Evolutionary conservation across 2,113 vertebrate genomes (phyloP).

Genomic region (Tapirus terrestris): DNA sequence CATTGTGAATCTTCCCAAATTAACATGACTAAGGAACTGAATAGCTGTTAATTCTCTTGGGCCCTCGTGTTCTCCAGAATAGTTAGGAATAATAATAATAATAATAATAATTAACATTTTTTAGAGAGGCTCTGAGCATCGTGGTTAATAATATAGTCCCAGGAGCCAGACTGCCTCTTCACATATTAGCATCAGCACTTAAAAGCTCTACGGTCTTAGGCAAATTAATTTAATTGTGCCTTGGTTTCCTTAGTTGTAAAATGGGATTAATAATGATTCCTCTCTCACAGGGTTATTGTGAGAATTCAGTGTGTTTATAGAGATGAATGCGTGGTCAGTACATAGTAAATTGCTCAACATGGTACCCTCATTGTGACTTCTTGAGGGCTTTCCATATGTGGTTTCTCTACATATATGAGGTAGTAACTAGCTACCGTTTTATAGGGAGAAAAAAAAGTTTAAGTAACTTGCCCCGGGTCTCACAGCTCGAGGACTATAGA

Average conservation of each 20-base stretch:
- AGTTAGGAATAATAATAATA: not conserved
- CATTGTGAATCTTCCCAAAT: conserved; percentile 25
- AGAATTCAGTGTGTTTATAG: not conserved
- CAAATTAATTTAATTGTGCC: not conserved
- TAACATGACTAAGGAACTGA: conserved; percentile 10
- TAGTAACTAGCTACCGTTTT: not conserved
- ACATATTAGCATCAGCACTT: not conserved
- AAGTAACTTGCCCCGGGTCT: not conserved
- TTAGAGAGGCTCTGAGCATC: not conserved
- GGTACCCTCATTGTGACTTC: not conserved
- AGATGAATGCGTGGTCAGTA: not conserved
- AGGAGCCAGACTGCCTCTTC: not conserved
- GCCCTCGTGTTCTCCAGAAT: not conserved
- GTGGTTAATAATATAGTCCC: not conserved
- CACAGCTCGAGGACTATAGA: not conserved
- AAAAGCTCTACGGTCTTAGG: not conserved
- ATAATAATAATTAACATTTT: not conserved
- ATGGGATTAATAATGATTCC: not conserved
- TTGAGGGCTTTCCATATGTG: not conserved
- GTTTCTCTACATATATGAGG: not conserved
- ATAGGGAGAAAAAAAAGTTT: not conserved
- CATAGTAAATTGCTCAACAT: not conserved
- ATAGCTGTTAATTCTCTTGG: not conserved
- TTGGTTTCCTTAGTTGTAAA: conserved; percentile 9
- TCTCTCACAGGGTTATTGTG: not conserved